Conservation (phyloP, 2,797 vertebrate genomes). For the Thripadectes ignobilis region DNA sequence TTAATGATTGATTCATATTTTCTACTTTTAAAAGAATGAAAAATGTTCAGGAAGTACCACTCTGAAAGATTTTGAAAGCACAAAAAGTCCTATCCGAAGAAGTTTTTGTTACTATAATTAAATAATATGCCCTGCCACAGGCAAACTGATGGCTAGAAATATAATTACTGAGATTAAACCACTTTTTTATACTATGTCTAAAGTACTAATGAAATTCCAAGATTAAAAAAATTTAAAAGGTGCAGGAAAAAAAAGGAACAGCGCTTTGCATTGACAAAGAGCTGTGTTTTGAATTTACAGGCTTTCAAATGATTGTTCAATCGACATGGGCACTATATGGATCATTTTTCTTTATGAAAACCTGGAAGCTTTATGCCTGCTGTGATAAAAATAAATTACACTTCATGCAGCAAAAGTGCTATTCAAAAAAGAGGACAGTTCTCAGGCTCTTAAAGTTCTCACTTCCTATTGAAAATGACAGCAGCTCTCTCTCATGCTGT, state of each 20-base stretch:
- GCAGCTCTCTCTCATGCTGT: conserved; percentile 44
- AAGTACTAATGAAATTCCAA: not conserved
- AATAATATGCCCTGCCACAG: not conserved
- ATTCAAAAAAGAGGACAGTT: conserved; percentile 68
- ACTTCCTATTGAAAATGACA: conserved; percentile 67
- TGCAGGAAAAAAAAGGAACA: not conserved
- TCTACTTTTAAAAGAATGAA: not conserved
- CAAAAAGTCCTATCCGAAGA: not conserved
- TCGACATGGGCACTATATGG: conserved; percentile 11
- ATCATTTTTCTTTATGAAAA: conserved; percentile 68
- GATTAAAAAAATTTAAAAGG: not conserved
- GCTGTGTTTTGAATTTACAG: conserved; percentile 41
- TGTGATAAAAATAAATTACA: conserved; percentile 70
- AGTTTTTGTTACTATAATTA: conserved; percentile 6
- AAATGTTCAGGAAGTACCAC: not conserved
- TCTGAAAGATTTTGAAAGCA: not conserved
- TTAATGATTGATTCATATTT: not conserved
- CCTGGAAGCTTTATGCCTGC: conserved; percentile 61
- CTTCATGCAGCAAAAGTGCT: conserved; percentile 65
- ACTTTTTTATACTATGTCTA: not conserved
- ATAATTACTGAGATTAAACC: not conserved
- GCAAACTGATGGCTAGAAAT: not conserved
- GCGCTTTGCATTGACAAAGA: not conserved
- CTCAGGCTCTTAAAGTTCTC: conserved; percentile 64
- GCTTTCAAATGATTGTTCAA: conserved; percentile 48